Base-by-base conservation (phyloP, 2,113 vertebrate genomes). In the Ciconia boyciana region DNA sequence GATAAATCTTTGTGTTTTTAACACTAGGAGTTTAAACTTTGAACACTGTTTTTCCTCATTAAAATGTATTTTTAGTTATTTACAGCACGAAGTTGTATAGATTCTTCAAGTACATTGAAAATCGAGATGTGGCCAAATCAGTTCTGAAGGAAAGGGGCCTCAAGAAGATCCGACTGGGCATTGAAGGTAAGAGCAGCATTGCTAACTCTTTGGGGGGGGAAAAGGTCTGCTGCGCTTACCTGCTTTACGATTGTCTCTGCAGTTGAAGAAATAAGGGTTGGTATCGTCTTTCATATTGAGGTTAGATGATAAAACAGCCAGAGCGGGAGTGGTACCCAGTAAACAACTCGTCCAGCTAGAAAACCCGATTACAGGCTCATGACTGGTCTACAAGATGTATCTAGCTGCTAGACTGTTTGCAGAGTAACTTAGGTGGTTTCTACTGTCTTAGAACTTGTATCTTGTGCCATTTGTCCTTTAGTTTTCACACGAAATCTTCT, bases 31-130 rank as follows among this genome's bases (percentile, higher is more conserved):
- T 43, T 55, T 60, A 57, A 25, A 83, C 29, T 81, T 46, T 54
- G 26, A 71, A 34, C 57, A 44, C 7, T 4, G 2, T 8, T 81
- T 83, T 81, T 92, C 29, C 90, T 83, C 74, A 94, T 82, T 91
- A 74, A 89, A 95, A 85, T 94, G 6, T 86, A 62, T 97, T 80
- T 96, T 95, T 96, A 98, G 99, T 99, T 96, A 99, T 99, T 97
- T 99, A 99, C 99, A 99, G 99, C 98, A 99, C 99, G 28, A 99
- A 99, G 98, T 98, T 99, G 93, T 99, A 99, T 93, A 98, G 99
- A 95, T 99, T 99, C 98, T 99, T 99, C 98, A 99, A 99, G 97
- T 99, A 99, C 94, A 99, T 99, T 80, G 99, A 99, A 97, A 99
- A 99, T 66, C 97, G 99, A 98, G 99, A 99, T 61, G 99, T 99